These are phyloP conservation scores for Clarias macrocephalus DNA, from an alignment of 2,113 vertebrate species.

Conservation along the genomic window DNA sequence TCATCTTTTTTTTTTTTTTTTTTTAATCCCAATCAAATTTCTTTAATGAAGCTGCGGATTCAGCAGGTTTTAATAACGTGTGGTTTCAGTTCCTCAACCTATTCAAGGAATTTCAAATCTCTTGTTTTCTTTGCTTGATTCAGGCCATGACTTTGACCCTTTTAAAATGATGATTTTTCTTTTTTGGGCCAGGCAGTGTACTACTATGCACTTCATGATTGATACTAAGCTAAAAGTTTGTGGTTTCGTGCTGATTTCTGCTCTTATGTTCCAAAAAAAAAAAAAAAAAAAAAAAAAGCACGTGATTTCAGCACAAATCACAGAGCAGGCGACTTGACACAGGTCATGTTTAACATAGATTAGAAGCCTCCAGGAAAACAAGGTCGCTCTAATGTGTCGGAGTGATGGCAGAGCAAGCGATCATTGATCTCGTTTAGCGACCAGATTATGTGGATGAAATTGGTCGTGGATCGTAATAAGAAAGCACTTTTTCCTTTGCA, in stretches of 20 bases:
- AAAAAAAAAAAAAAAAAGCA: not conserved
- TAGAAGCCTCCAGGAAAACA: conserved; percentile 21
- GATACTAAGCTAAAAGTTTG: not conserved
- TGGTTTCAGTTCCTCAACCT: too few species aligned
- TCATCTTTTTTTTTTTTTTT: too few species aligned
- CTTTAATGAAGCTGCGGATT: too few species aligned
- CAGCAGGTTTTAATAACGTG: too few species aligned
- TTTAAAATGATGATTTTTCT: too few species aligned
- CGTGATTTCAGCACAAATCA: not conserved
- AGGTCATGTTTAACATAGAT: conserved; percentile 38
- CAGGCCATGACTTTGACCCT: too few species aligned
- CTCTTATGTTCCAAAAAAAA: not conserved
- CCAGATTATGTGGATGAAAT: conserved; percentile 41
- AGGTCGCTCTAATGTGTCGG: conserved; percentile 38
- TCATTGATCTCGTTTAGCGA: conserved; percentile 38
- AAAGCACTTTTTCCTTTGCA: not conserved
- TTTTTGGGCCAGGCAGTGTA: too few species aligned
- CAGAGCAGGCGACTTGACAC: not conserved
- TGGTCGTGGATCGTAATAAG: conserved; percentile 32
- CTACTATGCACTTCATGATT: not conserved
- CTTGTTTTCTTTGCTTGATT: too few species aligned
- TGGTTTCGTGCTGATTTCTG: not conserved
- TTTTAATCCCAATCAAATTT: too few species aligned
- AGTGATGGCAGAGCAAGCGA: conserved; percentile 40
- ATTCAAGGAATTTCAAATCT: too few species aligned